These are phyloP conservation scores for Spinibarbus caldwelli DNA, from an alignment of 2,797 vertebrate genomes.

Conservation along the genomic window DNA sequence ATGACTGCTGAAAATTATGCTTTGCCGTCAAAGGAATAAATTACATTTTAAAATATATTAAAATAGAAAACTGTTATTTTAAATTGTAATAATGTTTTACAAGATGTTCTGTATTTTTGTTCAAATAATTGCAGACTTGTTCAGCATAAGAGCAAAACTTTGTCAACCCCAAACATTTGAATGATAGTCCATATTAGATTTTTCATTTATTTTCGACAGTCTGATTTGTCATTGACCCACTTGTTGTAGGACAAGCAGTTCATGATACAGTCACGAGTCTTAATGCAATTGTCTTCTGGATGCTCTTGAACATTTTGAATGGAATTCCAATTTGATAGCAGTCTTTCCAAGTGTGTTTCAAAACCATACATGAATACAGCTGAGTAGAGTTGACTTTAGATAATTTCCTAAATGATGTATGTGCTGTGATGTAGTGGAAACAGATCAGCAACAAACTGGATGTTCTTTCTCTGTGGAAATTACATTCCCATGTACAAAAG, in stretches of 20 bases:
- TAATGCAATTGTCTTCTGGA: not conserved
- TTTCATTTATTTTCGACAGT: not conserved
- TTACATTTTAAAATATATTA: too few species aligned
- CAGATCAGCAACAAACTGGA: not conserved
- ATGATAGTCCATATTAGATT: not conserved
- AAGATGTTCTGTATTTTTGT: not conserved
- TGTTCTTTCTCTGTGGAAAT: slow-evolving; percentile 22
- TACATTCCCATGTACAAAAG: slow-evolving; percentile 16
- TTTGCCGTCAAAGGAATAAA: too few species aligned
- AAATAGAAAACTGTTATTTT: too few species aligned
- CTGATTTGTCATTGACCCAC: not conserved
- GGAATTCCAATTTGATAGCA: not conserved
- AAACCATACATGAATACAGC: not conserved
- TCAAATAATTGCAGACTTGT: too few species aligned
- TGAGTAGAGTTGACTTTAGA: not conserved
- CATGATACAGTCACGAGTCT: not conserved
- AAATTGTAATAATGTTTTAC: not conserved
- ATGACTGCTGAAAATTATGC: too few species aligned
- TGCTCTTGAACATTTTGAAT: not conserved
- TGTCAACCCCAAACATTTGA: not conserved
- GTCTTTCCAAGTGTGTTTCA: not conserved
- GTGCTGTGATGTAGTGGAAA: not conserved
- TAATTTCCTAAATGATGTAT: not conserved
- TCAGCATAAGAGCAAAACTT: not conserved
- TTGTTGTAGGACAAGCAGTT: not conserved